Conservation (phyloP, 2,113 vertebrate genomes). For the Xiphophorus hellerii region DNA sequence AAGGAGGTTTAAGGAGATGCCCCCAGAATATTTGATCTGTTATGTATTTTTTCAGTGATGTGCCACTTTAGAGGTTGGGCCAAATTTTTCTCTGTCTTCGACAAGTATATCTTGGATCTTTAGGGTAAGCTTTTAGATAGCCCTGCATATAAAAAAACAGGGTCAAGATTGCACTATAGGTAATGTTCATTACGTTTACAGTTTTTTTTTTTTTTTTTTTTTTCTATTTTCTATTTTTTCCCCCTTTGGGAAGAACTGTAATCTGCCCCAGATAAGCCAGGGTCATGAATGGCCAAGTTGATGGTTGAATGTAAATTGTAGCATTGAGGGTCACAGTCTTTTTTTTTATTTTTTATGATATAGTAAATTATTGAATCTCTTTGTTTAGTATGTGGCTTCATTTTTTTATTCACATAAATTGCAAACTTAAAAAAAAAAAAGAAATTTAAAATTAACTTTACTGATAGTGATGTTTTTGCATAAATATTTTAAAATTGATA, state of each 20-base stretch:
- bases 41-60: constrained; percentile 25
- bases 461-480: constrained; percentile 29
- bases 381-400: constrained; percentile 24
- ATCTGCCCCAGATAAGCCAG: constrained; percentile 45
- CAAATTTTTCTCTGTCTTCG: constrained; percentile 36
- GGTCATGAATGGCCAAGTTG: constrained; percentile 44
- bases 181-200: constrained; percentile 67
- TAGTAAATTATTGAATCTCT: constrained; percentile 27
- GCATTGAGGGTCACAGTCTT: constrained; percentile 51
- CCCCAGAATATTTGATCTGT: constrained; percentile 26
- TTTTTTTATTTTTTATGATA: constrained; percentile 15
- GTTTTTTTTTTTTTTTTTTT: neutral
- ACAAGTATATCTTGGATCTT: constrained; percentile 22
- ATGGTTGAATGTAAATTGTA: constrained; percentile 73
- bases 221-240: constrained; percentile 41
- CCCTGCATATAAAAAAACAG: constrained; percentile 63
- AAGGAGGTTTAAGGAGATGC: neutral
- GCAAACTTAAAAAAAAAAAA: constrained; percentile 20
- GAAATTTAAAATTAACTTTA: constrained; percentile 15
- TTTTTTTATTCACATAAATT: constrained; percentile 19
- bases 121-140: constrained; percentile 51
- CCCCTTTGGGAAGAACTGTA: constrained; percentile 45
- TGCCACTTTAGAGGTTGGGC: constrained; percentile 48
- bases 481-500: constrained; percentile 28
- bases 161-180: constrained; percentile 76